Base-by-base conservation (phyloP, 35 echinoderm and acorn worm genomes). In the Patiria miniata region DNA sequence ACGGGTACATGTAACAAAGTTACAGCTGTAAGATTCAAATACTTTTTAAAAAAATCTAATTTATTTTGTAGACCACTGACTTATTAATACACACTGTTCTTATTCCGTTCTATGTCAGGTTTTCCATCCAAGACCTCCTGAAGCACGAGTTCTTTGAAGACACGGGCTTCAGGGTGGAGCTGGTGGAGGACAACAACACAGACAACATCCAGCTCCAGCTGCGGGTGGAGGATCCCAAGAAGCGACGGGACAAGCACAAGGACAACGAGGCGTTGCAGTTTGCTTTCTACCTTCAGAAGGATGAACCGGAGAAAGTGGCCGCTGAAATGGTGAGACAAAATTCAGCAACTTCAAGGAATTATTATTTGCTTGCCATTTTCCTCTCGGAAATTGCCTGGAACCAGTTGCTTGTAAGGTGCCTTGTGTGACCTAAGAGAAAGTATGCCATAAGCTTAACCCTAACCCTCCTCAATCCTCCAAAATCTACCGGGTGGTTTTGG, bases 261-360 rank as follows among this genome's bases (percentile, higher is more conserved):
- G 96, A 94, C 83, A 99, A 99, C 88, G 96, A 99, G 79, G 96
- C 96, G 5, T 83, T 99, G 1, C 96, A 99, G 86, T 99, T 99
- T 92, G 90, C 87, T 34, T 95, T 99, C 87, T 89, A 99, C 52
- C 85, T 99, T 10, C 85, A 87, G 53, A 95, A 94, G 32, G 96
- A 99, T 87, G 96, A 94, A 39, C 96, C 93, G 0, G 96, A 99
- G 61, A 61, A 99, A 87, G 96, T 99, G 26, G 96, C 96, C 26
- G 90, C 87, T 55, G 96, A 99, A 90, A 99, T 99, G 93, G 96
- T 99, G 79, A 83, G 87, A 47, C 44, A 36, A n/a, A n/a, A n/a
- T n/a, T n/a, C n/a, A n/a, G n/a, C n/a, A n/a, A n/a, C n/a, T n/a
- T n/a, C n/a, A n/a, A n/a, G n/a, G n/a, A n/a, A n/a, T n/a, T n/a